A percentile compares a stretch with the other conserved stretches of the same genome.
These are phyloP conservation scores for Agelastica alni DNA, from an alignment of 2,888 invertebrate species.

Conservation along the genomic window DNA sequence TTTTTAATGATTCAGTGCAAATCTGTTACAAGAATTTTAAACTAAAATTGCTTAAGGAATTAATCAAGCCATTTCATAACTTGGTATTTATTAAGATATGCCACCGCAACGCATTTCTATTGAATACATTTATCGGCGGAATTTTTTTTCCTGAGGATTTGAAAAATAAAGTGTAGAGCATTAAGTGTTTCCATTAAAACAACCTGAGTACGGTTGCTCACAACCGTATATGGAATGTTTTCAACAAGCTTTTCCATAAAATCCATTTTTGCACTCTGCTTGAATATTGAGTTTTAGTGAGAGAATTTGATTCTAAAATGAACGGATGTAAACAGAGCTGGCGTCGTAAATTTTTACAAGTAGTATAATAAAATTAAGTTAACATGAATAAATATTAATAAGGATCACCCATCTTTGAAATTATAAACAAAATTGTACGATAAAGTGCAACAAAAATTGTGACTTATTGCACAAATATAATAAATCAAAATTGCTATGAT, in stretches of 20 bases:
- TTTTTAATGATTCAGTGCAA: too few relatives aligned
- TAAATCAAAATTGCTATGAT: too few relatives aligned
- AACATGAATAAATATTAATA: background rate
- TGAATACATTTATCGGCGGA: background rate
- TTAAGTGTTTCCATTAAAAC: constrained; percentile 1
- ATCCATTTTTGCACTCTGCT: constrained; percentile 1
- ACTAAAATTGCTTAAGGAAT: too few relatives aligned
- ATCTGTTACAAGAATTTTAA: too few relatives aligned
- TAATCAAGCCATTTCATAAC: too few relatives aligned
- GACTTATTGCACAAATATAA: too few relatives aligned
- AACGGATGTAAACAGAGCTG: background rate
- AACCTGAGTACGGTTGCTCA: background rate
- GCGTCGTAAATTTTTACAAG: background rate
- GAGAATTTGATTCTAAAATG: background rate
- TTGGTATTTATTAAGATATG: too few relatives aligned
- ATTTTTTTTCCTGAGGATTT: background rate
- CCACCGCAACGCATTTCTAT: background rate
- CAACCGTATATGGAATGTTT: background rate
- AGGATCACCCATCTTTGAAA: too few relatives aligned
- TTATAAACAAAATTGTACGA: too few relatives aligned
- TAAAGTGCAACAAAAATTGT: too few relatives aligned
- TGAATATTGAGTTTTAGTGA: background rate
- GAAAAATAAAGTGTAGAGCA: background rate
- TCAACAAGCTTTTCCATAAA: background rate
- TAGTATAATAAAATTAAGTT: background rate